Percentiles rank a stretch among this genome's conserved stretches.
Conservation (phyloP, 2,113 vertebrate genomes). For the Anser cygnoides region DNA sequence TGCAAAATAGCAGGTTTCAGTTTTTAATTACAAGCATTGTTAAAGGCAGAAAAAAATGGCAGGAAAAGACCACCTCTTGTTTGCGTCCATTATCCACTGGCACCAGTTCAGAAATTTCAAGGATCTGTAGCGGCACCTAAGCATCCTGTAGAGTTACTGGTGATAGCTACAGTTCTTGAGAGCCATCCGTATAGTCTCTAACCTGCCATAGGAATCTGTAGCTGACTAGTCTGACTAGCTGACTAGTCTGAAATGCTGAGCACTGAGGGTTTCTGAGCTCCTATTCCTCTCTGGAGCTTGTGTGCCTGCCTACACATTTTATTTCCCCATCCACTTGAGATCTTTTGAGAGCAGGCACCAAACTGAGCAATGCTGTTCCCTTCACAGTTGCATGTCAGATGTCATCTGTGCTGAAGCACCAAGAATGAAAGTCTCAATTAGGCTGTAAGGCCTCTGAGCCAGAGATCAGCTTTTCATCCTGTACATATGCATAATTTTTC, state of each 20-base stretch:
- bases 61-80: neutral
- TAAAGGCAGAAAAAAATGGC: neutral
- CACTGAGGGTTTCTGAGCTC: neutral
- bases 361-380: neutral
- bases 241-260: neutral
- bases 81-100: neutral
- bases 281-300: neutral
- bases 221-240: neutral
- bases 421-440: neutral
- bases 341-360: neutral
- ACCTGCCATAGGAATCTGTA: neutral
- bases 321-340: neutral
- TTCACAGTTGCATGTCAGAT: neutral
- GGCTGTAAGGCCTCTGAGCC: neutral
- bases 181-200: accelerated
- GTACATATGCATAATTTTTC: neutral
- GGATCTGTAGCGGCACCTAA: neutral
- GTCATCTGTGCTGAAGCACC: neutral
- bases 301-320: neutral
- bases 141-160: neutral
- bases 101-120: neutral
- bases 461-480: neutral
- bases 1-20: neutral
- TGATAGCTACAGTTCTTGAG: neutral
- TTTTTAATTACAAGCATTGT: neutral